Conservation (phyloP, 2,888 invertebrate species). For the Ceriagrion tenellum region DNA sequence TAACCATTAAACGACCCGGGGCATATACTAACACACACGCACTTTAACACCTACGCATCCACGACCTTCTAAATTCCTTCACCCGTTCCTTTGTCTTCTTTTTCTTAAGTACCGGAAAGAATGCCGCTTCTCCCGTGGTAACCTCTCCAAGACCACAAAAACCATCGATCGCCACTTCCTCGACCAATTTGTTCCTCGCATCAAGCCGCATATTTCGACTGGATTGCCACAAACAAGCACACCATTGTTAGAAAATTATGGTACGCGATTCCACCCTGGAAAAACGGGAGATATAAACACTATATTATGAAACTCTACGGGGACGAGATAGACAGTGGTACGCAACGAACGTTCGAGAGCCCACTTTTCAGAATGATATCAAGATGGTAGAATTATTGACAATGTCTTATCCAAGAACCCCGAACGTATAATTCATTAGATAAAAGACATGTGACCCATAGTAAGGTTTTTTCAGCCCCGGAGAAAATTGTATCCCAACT, state of each 20-base stretch:
- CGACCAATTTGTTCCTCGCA: neutral
- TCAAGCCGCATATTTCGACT: neutral
- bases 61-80: neutral
- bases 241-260: neutral
- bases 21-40: neutral
- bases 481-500: too few species aligned
- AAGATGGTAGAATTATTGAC: too few species aligned
- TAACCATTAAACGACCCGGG: slow-evolving; percentile 13
- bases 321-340: too few species aligned
- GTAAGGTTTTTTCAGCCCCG: too few species aligned
- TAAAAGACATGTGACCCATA: too few species aligned
- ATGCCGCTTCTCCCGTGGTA: neutral
- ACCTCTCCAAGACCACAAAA: neutral
- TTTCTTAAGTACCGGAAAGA: neutral
- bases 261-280: neutral
- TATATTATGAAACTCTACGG: too few species aligned
- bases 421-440: too few species aligned
- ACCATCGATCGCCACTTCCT: neutral
- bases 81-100: neutral
- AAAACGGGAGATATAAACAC: neutral
- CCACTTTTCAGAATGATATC: too few species aligned
- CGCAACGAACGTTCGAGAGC: too few species aligned
- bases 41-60: slow-evolving; percentile 24
- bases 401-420: too few species aligned
- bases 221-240: neutral